Conservation (phyloP, 2,888 invertebrate species). For the Vesta saturnalis region DNA sequence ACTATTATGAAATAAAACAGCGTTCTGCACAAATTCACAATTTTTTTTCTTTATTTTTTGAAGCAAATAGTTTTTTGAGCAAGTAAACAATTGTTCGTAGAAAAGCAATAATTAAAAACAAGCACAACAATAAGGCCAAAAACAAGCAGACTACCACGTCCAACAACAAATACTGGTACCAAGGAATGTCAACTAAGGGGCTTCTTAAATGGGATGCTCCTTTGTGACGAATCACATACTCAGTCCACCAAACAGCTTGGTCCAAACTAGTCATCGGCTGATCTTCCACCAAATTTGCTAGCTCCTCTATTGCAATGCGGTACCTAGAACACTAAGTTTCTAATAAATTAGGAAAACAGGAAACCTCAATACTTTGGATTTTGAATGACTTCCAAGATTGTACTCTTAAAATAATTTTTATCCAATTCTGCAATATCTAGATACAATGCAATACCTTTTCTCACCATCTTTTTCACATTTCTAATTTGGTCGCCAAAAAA, state of each 20-base stretch:
- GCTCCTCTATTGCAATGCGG: constrained; percentile 35
- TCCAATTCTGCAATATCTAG: neutral
- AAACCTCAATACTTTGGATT: neutral
- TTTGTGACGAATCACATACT: constrained; percentile 49
- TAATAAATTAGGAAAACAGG: too few relatives aligned
- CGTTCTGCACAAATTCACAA: too few relatives aligned
- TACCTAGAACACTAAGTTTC: neutral
- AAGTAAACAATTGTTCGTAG: too few relatives aligned
- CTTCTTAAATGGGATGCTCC: constrained; percentile 45
- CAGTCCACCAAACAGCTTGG: constrained; percentile 50
- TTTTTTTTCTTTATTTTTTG: too few relatives aligned
- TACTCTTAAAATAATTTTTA: neutral
- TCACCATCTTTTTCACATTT: neutral
- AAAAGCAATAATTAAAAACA: too few relatives aligned
- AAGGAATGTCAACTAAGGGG: constrained; percentile 35
- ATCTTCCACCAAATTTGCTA: constrained; percentile 43
- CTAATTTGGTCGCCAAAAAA: neutral
- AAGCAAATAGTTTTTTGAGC: too few relatives aligned
- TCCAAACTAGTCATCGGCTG: constrained; percentile 47
- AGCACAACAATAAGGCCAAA: too few relatives aligned
- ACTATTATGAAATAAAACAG: too few relatives aligned
- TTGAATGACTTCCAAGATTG: neutral
- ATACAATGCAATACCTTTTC: neutral
- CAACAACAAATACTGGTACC: constrained; percentile 45
- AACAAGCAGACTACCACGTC: too few relatives aligned